Base-by-base conservation (phyloP, 2,888 invertebrate genomes). In the Ophioninae sp. region DNA sequence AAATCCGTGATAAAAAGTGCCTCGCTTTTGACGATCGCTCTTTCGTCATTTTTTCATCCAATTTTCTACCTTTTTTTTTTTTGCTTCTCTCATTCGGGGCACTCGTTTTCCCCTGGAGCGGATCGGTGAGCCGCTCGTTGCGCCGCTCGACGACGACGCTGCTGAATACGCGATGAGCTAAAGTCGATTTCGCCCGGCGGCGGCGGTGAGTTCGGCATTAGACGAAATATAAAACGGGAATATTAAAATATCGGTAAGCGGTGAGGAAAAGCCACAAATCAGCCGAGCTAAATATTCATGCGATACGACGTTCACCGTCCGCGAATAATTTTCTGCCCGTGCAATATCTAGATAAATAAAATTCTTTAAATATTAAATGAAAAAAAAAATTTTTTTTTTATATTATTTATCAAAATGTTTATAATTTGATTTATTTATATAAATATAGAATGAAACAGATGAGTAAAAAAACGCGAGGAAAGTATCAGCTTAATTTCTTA, bases 111-210 rank as follows among this genome's bases (percentile, higher is more conserved):
- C 69, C 30, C 56, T 56, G 56, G 67, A 37, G 13, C 17, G 50
- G 13, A 50, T 17, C 50, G 50, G 50, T 50, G 50, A 3, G 50
- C 17, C 50, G n/a, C n/a, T 44, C 44, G 44, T 44, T 44, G 44
- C 44, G 44, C 44, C 79, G 70, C 41, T 62, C 79, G 64, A 85
- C 86, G 90, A 89, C 89, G 90, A 91, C 90, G 89, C 87, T 86
- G 90, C 88, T 90, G 91, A 88, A 91, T 90, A 90, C 89, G 87
- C 87, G 89, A 91, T 90, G 89, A 90, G 89, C 70, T 72, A 64
- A 80, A 59, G 70, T 86, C 86, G 41, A 73, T 62, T 72, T 72
- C 61, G 72, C 64, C 75, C 75, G 17, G 30, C 39, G 62, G n/a
- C 50, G 70, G 41, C 39, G 62, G n/a, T 17, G 70, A 41, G 17